These are phyloP conservation scores for Eurois occulta DNA, from an alignment of 2,888 invertebrate genomes.

Conservation along the genomic window DNA sequence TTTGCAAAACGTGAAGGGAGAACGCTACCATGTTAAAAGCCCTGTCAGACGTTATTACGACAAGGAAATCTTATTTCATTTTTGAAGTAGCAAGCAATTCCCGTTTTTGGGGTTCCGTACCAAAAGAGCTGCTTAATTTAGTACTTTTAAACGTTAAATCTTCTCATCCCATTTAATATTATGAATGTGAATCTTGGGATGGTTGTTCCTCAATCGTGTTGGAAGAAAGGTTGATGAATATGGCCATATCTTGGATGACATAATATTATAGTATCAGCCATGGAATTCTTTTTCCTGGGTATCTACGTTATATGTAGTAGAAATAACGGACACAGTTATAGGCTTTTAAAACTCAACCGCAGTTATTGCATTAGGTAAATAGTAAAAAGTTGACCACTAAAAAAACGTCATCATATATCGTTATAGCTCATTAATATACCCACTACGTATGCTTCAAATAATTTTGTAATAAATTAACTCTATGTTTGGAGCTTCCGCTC, in stretches of 20 bases:
- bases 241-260: neutral
- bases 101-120: conserved; percentile 3
- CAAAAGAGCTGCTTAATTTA: neutral
- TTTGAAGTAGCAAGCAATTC: conserved; percentile 25
- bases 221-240: neutral
- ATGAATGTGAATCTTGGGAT: neutral
- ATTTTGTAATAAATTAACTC: conserved; percentile 47
- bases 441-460: conserved; percentile 13
- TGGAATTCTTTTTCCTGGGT: neutral
- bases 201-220: neutral
- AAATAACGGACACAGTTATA: neutral
- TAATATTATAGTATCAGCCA: neutral
- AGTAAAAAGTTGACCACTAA: neutral
- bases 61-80: conserved; percentile 31
- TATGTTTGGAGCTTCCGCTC: conserved; percentile 54
- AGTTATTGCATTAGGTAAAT: neutral
- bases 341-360: neutral
- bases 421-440: conserved; percentile 17
- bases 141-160: neutral
- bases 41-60: conserved; percentile 27
- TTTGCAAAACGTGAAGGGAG: conserved; percentile 33
- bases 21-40: conserved; percentile 27
- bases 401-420: neutral
- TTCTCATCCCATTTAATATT: neutral
- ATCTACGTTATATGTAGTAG: neutral